Conservation (phyloP, 2,888 invertebrate genomes). For the Orthosia cruda region DNA sequence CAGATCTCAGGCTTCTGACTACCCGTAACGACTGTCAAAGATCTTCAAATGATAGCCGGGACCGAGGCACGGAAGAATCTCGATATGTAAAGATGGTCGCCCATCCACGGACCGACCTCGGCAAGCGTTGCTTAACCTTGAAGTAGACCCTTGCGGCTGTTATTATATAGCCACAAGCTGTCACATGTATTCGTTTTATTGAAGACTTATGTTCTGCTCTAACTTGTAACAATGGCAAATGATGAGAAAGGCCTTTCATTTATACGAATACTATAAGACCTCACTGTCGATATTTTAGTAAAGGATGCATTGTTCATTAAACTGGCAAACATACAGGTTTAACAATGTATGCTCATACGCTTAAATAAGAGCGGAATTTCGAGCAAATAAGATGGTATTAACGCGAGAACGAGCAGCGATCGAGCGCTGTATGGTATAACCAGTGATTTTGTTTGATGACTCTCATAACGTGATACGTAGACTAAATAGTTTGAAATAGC, state of each 20-base stretch:
- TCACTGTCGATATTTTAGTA: neutral
- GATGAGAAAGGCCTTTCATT: neutral
- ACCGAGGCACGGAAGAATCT: too few relatives aligned
- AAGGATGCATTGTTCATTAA: constrained; percentile 22
- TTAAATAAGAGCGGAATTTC: constrained; percentile 22
- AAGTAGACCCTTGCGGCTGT: too few relatives aligned
- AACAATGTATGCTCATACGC: constrained; percentile 29
- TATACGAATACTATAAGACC: neutral
- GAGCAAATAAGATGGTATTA: constrained; percentile 50
- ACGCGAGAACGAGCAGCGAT: constrained; percentile 34
- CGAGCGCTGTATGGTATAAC: constrained; percentile 25
- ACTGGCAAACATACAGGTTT: constrained; percentile 13
- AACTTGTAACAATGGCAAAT: too few relatives aligned
- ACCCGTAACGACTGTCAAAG: too few relatives aligned
- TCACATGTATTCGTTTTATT: too few relatives aligned
- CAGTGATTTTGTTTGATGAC: constrained; percentile 26
- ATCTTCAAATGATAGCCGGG: too few relatives aligned
- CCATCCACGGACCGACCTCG: too few relatives aligned
- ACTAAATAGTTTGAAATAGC: neutral
- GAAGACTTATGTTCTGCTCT: too few relatives aligned
- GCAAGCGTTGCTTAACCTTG: too few relatives aligned
- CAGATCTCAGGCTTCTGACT: too few relatives aligned
- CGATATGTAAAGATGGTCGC: too few relatives aligned
- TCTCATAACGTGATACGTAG: constrained; percentile 17
- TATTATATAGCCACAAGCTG: too few relatives aligned